Evolutionary conservation across 2,113 vertebrate genomes (phyloP).

Genomic region (Cyanoderma ruficeps): DNA sequence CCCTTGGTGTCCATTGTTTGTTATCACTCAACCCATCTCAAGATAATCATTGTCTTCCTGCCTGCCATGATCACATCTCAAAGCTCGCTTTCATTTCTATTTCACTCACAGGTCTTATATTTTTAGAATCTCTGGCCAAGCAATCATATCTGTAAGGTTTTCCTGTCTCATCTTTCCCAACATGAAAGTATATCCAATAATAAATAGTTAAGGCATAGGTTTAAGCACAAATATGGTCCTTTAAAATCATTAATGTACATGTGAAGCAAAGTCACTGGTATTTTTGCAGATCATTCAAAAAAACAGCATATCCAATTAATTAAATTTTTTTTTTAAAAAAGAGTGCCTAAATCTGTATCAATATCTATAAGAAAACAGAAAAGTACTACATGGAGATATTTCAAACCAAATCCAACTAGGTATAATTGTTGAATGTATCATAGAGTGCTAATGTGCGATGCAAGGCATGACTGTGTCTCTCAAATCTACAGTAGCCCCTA

Average conservation of each 20-base stretch:
- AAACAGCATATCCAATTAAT: not conserved
- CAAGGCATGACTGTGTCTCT: not conserved
- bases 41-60: too few species aligned
- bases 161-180: too few species aligned
- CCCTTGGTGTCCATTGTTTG: too few species aligned
- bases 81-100: too few species aligned
- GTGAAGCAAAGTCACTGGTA: not conserved
- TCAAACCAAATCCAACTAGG: not conserved
- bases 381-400: not conserved
- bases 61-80: too few species aligned
- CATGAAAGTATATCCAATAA: not conserved
- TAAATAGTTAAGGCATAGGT: not conserved
- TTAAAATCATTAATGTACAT: not conserved
- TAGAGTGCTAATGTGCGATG: not conserved
- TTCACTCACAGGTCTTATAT: too few species aligned
- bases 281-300: not conserved
- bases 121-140: too few species aligned
- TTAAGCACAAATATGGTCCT: not conserved
- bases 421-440: rapidly evolving
- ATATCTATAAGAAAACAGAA: not conserved
- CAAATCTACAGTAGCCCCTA: not conserved
- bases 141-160: too few species aligned
- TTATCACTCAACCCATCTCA: too few species aligned
- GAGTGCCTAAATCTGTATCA: not conserved
- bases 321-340: not conserved